Conservation (phyloP, 2,797 vertebrate species). For the Thaleichthys pacificus region DNA sequence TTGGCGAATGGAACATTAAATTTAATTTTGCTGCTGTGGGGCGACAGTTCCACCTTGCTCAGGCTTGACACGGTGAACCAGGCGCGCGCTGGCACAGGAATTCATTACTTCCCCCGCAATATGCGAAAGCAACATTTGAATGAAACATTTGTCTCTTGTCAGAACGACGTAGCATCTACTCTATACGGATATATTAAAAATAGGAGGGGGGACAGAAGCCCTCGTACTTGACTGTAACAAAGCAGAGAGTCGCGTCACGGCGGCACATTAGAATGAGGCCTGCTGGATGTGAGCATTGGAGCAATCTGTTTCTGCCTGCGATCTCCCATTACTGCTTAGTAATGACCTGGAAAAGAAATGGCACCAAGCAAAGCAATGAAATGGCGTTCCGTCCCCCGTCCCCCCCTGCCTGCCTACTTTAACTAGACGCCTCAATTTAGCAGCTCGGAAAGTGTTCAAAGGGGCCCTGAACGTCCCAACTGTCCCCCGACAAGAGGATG, state of each 20-base stretch:
- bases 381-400: slow-evolving; percentile 54
- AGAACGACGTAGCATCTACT: slow-evolving; percentile 84
- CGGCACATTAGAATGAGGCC: slow-evolving; percentile 73
- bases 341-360: slow-evolving; percentile 60
- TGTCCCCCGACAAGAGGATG: slow-evolving; percentile 15
- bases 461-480: slow-evolving; percentile 28
- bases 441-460: slow-evolving; percentile 30
- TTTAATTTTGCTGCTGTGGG: slow-evolving; percentile 94
- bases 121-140: slow-evolving; percentile 98
- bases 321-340: slow-evolving; percentile 63
- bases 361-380: slow-evolving; percentile 65
- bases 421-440: slow-evolving; percentile 43
- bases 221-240: slow-evolving; percentile 68
- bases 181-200: slow-evolving; percentile 63
- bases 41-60: slow-evolving; percentile 71
- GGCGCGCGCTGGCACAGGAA: slow-evolving; percentile 79
- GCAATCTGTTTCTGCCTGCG: slow-evolving; percentile 70
- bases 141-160: slow-evolving; percentile 99
- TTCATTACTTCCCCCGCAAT: slow-evolving; percentile 97
- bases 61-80: slow-evolving; percentile 88
- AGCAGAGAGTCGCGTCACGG: slow-evolving; percentile 59
- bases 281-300: slow-evolving; percentile 64
- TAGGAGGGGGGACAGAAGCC: slow-evolving; percentile 34
- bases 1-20: slow-evolving; percentile 90
- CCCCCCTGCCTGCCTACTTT: slow-evolving; percentile 43